These are phyloP conservation scores for Lateolabrax maculatus DNA, from an alignment of 2,797 vertebrate species.

Conservation along the genomic window DNA sequence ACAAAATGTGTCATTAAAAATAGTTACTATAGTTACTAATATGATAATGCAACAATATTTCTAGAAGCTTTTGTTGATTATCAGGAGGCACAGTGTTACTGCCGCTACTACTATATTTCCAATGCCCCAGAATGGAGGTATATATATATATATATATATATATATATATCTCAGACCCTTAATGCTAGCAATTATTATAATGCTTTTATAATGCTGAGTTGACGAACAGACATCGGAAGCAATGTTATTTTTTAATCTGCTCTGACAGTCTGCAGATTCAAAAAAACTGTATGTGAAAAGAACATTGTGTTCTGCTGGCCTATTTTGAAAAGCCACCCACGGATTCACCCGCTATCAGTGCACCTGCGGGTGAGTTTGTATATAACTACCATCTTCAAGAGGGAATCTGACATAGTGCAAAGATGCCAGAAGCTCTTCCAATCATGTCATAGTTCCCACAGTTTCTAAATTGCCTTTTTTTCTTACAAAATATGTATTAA, in stretches of 20 bases:
- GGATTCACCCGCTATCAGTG: conserved; percentile 48
- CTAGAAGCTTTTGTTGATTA: neutral
- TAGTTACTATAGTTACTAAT: too few species aligned
- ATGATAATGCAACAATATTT: neutral
- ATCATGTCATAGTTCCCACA: conserved; percentile 43
- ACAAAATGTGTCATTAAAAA: neutral
- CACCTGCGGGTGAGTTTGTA: conserved; percentile 51
- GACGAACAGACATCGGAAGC: conserved; percentile 40
- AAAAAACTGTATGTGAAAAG: conserved; percentile 43
- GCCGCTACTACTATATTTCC: neutral
- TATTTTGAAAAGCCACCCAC: conserved; percentile 75
- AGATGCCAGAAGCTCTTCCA: conserved; percentile 39
- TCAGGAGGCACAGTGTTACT: neutral
- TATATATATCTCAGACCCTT: conserved; percentile 3
- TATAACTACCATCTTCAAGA: conserved; percentile 44
- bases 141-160: too few species aligned
- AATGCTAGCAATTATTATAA: conserved; percentile 8
- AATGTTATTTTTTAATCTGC: conserved; percentile 39
- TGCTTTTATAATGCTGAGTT: conserved; percentile 28
- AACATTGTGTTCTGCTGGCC: conserved; percentile 60
- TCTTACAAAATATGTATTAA: conserved; percentile 19
- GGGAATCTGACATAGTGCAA: conserved; percentile 33
- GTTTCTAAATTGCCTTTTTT: conserved; percentile 33
- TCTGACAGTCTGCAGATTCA: conserved; percentile 27
- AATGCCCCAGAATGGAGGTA: neutral